These are phyloP conservation scores for Drosophila tani DNA, from an alignment of 1,140 invertebrate genomes.

Conservation along the genomic window DNA sequence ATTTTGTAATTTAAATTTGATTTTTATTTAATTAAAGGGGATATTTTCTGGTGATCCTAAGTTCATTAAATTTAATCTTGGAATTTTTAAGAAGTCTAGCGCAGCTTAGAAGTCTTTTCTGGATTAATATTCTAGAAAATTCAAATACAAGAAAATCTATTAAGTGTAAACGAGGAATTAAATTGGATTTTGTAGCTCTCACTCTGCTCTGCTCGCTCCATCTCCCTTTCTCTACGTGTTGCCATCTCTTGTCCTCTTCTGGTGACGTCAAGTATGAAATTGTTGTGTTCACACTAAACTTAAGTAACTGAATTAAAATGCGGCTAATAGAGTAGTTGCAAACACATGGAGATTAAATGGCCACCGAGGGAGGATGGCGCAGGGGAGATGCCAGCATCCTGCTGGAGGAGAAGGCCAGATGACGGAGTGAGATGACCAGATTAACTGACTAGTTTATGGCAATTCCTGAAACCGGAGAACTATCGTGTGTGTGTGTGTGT, in stretches of 20 bases:
- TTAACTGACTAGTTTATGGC: constrained; percentile 56
- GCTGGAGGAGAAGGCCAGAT: not conserved
- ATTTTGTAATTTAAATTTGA: too few relatives aligned
- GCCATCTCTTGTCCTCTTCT: constrained; percentile 29
- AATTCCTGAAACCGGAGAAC: constrained; percentile 39
- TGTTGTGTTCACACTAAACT: constrained; percentile 83
- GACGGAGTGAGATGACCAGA: constrained; percentile 53
- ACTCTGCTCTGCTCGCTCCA: not conserved
- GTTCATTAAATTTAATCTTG: not conserved
- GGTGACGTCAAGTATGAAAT: constrained; percentile 77
- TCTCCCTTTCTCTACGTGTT: not conserved
- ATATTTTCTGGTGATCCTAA: too few relatives aligned
- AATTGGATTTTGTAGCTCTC: not conserved
- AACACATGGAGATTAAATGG: constrained; percentile 68
- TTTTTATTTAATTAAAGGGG: too few relatives aligned
- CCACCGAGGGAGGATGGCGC: constrained; percentile 7
- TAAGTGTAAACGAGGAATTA: not conserved
- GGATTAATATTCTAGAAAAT: not conserved
- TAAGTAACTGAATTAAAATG: constrained; percentile 84
- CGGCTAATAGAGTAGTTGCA: constrained; percentile 80
- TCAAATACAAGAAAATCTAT: not conserved
- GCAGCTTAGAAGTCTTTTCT: too few relatives aligned
- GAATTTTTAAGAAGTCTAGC: not conserved
- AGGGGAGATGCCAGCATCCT: not conserved
- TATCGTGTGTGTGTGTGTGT: constrained; percentile 3